Evolutionary conservation across 2,888 invertebrate genomes (phyloP).

Genomic region (Diplolepis rosae): DNA sequence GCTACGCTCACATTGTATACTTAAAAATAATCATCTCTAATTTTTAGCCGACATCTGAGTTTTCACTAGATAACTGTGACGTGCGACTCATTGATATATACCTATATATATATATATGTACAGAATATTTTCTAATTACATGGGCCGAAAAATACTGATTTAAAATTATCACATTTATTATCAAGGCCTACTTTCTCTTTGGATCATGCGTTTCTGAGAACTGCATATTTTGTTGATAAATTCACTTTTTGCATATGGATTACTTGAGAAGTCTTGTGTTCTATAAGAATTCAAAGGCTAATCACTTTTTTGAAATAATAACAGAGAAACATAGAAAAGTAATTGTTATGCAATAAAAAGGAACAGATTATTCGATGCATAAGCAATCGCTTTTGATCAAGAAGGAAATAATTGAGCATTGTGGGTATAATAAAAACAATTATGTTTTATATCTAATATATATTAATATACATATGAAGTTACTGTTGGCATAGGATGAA

Average conservation of each 20-base stretch:
- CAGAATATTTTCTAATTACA: constrained; percentile 14
- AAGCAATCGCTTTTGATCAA: no score
- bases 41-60: background rate
- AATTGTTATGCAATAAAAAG: no score
- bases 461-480: no score
- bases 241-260: background rate
- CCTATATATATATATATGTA: background rate
- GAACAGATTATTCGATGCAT: no score
- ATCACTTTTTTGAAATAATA: no score
- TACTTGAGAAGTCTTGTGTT: no score
- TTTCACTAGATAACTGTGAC: background rate
- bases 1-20: background rate
- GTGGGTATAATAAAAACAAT: no score
- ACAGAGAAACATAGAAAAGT: no score
- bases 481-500: no score
- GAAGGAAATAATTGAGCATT: no score
- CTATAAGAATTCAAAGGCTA: no score
- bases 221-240: background rate
- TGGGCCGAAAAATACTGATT: constrained; percentile 22
- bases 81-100: background rate
- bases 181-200: constrained; percentile 28
- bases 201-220: background rate
- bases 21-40: constrained; percentile 9
- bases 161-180: constrained; percentile 28
- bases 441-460: no score